Evolutionary conservation across 2,888 invertebrate species (phyloP).

Genomic region (Sinelater perroti): DNA sequence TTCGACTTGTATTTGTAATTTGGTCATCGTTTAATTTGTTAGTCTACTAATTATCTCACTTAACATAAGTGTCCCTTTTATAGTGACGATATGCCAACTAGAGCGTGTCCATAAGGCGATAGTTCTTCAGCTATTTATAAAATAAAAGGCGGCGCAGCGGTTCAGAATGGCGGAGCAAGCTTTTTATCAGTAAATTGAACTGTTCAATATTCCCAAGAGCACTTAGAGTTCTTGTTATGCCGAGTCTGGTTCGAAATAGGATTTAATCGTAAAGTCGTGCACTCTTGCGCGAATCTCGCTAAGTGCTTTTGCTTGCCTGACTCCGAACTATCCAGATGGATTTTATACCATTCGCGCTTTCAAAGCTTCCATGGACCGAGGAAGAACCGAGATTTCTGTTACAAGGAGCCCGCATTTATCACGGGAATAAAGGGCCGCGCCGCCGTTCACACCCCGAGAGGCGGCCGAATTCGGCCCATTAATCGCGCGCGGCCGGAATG

Average conservation of each 20-base stretch:
- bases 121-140: constrained; percentile 4
- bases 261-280: constrained; percentile 57
- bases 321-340: constrained; percentile 48
- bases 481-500: not conserved
- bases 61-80: too few relatives aligned
- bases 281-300: constrained; percentile 53
- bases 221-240: constrained; percentile 54
- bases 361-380: constrained; percentile 23
- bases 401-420: constrained; percentile 6
- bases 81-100: too few relatives aligned
- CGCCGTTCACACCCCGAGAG: not conserved
- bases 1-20: too few relatives aligned
- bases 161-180: constrained; percentile 20
- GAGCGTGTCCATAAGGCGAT: too few relatives aligned
- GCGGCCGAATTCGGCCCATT: not conserved
- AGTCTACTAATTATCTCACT: too few relatives aligned
- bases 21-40: too few relatives aligned
- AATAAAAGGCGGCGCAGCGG: constrained; percentile 1
- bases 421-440: not conserved
- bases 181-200: constrained; percentile 50
- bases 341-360: constrained; percentile 49
- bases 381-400: constrained; percentile 17
- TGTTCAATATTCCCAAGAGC: constrained; percentile 56
- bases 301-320: constrained; percentile 54
- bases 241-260: constrained; percentile 54